A percentile compares a stretch with the other conserved stretches of the same genome.
Evolutionary conservation across 2,113 vertebrate genomes (phyloP).

Genomic region (Panthera uncia): DNA sequence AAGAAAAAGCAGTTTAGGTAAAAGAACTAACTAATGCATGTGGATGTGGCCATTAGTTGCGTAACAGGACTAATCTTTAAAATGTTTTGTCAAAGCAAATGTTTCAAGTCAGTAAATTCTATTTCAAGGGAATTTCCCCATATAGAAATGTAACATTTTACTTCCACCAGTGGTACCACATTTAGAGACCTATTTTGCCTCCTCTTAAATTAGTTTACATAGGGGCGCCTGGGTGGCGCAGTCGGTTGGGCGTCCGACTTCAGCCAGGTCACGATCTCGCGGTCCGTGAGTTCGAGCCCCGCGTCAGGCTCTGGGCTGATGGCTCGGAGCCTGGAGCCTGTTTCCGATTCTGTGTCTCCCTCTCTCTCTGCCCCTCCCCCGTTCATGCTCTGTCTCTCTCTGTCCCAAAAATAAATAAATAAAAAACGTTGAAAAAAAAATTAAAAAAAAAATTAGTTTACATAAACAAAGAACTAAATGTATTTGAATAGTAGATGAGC

Average conservation of each 20-base stretch:
- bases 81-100: slow-evolving; percentile 5
- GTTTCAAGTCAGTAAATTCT: not conserved
- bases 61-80: not conserved
- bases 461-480: not conserved
- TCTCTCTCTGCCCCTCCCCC: too few species aligned
- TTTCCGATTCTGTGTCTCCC: too few species aligned
- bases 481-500: not conserved
- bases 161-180: not conserved
- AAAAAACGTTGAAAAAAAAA: too few species aligned
- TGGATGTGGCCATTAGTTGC: not conserved
- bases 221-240: too few species aligned
- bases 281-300: too few species aligned
- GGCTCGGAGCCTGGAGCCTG: too few species aligned
- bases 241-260: too few species aligned
- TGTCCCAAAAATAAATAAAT: too few species aligned
- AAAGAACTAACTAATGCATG: not conserved
- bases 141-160: not conserved
- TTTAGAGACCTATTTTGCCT: not conserved
- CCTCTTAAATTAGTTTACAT: not conserved
- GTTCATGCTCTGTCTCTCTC: too few species aligned
- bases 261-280: too few species aligned
- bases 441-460: not conserved
- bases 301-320: too few species aligned
- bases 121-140: not conserved
- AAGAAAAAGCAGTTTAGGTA: slow-evolving; percentile 24